phyloP scores from a whole-genome alignment of 2,797 vertebrate species.

The Sebastes jordani region DNA sequence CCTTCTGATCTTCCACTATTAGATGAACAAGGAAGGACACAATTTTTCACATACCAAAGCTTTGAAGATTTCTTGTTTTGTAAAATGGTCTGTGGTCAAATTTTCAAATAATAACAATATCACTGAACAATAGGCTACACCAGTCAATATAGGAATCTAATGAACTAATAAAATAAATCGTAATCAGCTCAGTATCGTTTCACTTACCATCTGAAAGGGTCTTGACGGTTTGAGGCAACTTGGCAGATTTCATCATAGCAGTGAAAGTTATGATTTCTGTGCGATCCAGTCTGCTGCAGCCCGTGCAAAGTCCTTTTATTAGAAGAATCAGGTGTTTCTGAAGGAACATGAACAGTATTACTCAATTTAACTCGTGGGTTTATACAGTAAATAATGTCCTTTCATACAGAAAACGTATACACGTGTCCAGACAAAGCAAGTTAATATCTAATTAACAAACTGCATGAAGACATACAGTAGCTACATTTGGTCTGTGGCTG shows the following conservation, averaged over 20 bases:
- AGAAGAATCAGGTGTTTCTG: constrained; percentile 99
- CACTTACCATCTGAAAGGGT: constrained; percentile 94
- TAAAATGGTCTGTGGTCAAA: neutral
- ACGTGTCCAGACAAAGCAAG: neutral
- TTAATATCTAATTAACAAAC: neutral
- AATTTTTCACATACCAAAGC: neutral
- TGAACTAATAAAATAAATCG: neutral
- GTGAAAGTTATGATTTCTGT: constrained; percentile 99
- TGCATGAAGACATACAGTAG: neutral
- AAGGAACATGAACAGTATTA: neutral
- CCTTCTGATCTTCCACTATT: constrained; percentile 98
- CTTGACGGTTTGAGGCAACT: constrained; percentile 97
- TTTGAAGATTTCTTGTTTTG: neutral
- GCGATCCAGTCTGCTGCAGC: constrained; percentile 96
- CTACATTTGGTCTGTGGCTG: neutral
- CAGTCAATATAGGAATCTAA: neutral
- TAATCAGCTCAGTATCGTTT: neutral
- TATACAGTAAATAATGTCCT: neutral
- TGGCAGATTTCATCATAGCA: constrained; percentile 99
- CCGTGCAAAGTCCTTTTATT: constrained; percentile 98
- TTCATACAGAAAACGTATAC: neutral
- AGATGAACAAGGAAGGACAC: neutral
- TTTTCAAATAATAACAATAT: neutral
- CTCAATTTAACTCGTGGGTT: neutral
- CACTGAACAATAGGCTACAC: neutral